Conservation (phyloP, 1,140 invertebrate species). For the Drosophila suzukii region DNA sequence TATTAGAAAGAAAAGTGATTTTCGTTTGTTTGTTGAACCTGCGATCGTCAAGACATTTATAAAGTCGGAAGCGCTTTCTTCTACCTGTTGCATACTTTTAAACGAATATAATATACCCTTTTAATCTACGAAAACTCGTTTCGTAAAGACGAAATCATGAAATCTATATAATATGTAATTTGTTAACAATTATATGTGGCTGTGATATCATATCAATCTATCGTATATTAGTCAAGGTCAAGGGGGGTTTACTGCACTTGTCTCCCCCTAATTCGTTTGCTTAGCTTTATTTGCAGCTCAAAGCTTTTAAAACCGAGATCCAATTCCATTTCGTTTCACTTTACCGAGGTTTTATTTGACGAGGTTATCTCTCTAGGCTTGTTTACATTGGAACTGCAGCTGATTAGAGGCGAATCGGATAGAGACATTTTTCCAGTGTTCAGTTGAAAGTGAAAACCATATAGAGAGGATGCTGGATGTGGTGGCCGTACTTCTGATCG, state of each 20-base stretch:
- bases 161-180: no score
- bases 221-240: background rate
- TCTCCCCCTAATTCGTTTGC: background rate
- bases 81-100: no score
- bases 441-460: slow-evolving; percentile 50
- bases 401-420: slow-evolving; percentile 26
- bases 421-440: background rate
- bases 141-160: no score
- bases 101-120: no score
- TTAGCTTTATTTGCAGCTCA: slow-evolving; percentile 2
- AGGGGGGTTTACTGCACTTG: background rate
- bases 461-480: slow-evolving; percentile 57
- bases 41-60: no score
- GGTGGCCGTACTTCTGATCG: slow-evolving; percentile 51
- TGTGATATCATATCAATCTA: background rate
- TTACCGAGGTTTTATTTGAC: background rate
- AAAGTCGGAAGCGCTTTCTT: no score
- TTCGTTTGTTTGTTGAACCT: no score
- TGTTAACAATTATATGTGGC: no score
- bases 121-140: no score
- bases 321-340: slow-evolving; percentile 20
- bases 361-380: slow-evolving; percentile 33
- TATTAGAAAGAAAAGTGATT: no score
- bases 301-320: slow-evolving; percentile 13
- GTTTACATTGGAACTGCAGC: slow-evolving; percentile 36